Conservation (phyloP, 2,113 vertebrate genomes). For the Falco punctatus region DNA sequence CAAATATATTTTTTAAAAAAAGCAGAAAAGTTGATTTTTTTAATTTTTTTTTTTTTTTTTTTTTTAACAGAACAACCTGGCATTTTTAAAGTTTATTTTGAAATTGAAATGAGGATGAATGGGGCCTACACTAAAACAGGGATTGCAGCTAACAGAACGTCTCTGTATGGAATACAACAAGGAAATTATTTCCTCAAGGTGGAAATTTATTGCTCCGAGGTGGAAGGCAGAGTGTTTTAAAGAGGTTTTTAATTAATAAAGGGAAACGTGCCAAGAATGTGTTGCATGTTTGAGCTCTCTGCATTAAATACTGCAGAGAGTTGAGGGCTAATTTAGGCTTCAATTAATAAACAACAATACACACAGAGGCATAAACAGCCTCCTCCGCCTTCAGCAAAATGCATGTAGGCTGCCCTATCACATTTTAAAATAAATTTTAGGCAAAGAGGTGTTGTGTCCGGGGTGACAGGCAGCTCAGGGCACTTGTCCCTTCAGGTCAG, state of each 20-base stretch:
- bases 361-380: not conserved
- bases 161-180: constrained; percentile 68
- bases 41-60: not conserved
- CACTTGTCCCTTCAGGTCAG: not conserved
- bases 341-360: constrained; percentile 44
- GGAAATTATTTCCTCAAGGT: constrained; percentile 67
- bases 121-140: not conserved
- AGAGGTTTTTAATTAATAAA: constrained; percentile 72
- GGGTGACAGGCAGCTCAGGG: not conserved
- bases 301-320: constrained; percentile 33
- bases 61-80: not conserved
- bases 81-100: constrained; percentile 44
- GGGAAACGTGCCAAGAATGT: constrained; percentile 55
- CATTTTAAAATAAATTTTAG: not conserved
- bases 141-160: constrained; percentile 49
- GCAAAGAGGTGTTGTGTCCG: not conserved
- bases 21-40: not conserved
- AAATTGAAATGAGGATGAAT: constrained; percentile 35
- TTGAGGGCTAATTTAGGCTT: constrained; percentile 45
- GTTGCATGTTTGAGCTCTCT: constrained; percentile 29
- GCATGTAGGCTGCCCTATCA: not conserved
- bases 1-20: constrained; percentile 1
- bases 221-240: constrained; percentile 65
- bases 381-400: not conserved
- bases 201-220: constrained; percentile 62